Conservation (phyloP, 2,888 invertebrate genomes). For the Trichogramma evanescens region DNA sequence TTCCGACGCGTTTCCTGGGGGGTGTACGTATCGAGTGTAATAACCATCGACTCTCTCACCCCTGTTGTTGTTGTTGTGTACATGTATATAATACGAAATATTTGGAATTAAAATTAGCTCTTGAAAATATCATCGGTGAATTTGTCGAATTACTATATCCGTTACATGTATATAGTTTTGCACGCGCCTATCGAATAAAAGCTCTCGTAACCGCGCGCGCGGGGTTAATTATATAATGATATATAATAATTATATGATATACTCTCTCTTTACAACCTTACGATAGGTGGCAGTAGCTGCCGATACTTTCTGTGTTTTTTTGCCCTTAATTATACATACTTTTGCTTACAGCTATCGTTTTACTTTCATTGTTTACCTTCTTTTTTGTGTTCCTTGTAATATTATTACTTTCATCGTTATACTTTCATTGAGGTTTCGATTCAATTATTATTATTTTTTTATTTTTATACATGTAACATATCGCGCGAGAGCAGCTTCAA, state of each 20-base stretch:
- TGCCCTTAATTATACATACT: background rate
- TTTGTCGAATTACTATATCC: slow-evolving; percentile 37
- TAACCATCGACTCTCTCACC: slow-evolving; percentile 14
- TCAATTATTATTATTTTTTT: slow-evolving; percentile 7
- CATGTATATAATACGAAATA: slow-evolving; percentile 40
- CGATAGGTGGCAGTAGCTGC: background rate
- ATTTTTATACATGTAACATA: background rate
- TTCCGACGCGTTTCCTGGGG: no score
- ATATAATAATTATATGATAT: no score
- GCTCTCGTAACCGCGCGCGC: background rate
- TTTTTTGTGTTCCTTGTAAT: background rate
- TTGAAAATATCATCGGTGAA: slow-evolving; percentile 43
- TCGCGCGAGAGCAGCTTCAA: no score
- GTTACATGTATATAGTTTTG: slow-evolving; percentile 31
- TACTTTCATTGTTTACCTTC: background rate
- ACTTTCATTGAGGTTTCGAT: no score
- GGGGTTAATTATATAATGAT: no score
- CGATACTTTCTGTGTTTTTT: slow-evolving; percentile 4
- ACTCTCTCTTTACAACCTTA: no score
- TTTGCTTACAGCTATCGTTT: background rate
- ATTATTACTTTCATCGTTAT: no score
- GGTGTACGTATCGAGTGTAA: slow-evolving; percentile 8
- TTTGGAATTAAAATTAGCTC: slow-evolving; percentile 40
- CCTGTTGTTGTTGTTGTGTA: slow-evolving; percentile 23
- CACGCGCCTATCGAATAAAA: slow-evolving; percentile 3